Percentiles rank a stretch among this genome's conserved stretches.
Evolutionary conservation across 2,797 vertebrate genomes (phyloP).

Genomic region (Kryptolebias ocellatus): DNA sequence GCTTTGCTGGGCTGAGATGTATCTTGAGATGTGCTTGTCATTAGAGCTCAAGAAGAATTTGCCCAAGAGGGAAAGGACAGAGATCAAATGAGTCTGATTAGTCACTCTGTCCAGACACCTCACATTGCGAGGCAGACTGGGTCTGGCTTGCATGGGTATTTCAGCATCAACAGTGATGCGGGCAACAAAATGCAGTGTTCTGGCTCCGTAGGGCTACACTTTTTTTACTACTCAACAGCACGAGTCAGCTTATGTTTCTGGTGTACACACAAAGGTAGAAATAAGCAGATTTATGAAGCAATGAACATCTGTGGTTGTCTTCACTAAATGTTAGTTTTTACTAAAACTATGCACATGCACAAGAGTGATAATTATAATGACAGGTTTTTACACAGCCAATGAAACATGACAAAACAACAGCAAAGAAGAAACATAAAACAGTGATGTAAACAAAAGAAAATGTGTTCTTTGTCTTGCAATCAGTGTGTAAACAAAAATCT

Average conservation of each 20-base stretch:
- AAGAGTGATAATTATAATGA: neutral
- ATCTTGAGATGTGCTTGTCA: constrained; percentile 53
- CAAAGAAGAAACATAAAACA: neutral
- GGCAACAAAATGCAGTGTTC: constrained; percentile 48
- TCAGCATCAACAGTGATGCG: constrained; percentile 53
- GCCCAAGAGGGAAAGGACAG: constrained; percentile 55
- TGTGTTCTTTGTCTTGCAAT: neutral
- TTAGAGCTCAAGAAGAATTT: constrained; percentile 58
- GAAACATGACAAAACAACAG: neutral
- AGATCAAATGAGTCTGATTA: constrained; percentile 72
- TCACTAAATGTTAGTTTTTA: too few relatives aligned
- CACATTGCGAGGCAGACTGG: constrained; percentile 20
- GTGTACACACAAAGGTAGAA: constrained; percentile 20
- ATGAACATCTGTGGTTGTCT: too few relatives aligned
- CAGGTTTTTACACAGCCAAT: too few relatives aligned
- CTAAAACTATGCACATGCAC: neutral
- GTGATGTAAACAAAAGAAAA: neutral
- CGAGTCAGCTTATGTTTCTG: constrained; percentile 24
- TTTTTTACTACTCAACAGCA: constrained; percentile 32
- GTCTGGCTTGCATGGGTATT: constrained; percentile 40
- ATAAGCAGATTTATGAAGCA: constrained; percentile 2
- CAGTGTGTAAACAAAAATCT: neutral
- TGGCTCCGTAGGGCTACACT: constrained; percentile 39
- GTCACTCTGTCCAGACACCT: constrained; percentile 46
- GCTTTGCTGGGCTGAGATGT: constrained; percentile 39